Evolutionary conservation across 30 jellyfish, hydroid and myxozoan genomes (phyloP).

Genomic region (Mastigias papua): DNA sequence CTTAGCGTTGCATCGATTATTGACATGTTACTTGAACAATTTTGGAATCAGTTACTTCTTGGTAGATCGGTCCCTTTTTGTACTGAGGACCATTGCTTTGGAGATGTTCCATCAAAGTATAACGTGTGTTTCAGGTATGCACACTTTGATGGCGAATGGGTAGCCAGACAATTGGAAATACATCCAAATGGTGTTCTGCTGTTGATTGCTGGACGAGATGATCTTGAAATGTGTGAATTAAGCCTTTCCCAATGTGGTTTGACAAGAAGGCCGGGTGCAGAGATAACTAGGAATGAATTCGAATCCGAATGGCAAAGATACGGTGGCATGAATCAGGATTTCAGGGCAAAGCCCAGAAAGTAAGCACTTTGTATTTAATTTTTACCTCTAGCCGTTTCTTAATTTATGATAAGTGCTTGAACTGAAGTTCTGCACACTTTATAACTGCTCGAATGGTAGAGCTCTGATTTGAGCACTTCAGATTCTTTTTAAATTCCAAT

Average conservation of each 20-base stretch:
- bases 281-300: conserved; percentile 85
- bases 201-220: conserved; percentile 90
- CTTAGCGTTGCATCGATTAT: no score
- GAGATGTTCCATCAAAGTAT: no score
- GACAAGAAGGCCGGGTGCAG: conserved; percentile 96
- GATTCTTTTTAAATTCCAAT: no score
- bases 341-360: conserved; percentile 79
- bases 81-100: no score
- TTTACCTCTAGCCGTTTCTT: not conserved
- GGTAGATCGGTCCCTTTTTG: no score
- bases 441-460: not conserved
- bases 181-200: conserved; percentile 96
- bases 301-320: conserved; percentile 84
- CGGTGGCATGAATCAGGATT: conserved; percentile 82
- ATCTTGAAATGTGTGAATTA: conserved; percentile 97
- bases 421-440: not conserved
- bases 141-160: conserved; percentile 98
- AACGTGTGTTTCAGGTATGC: conserved; percentile 86
- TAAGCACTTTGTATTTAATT: conserved; percentile 20
- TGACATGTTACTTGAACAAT: no score
- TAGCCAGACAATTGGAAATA: conserved; percentile 98
- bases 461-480: no score
- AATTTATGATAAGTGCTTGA: not conserved
- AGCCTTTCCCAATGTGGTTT: conserved; percentile 92
- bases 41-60: no score